Evolutionary conservation across 2,888 invertebrate genomes (phyloP).

Genomic region (Pheosia gnoma): DNA sequence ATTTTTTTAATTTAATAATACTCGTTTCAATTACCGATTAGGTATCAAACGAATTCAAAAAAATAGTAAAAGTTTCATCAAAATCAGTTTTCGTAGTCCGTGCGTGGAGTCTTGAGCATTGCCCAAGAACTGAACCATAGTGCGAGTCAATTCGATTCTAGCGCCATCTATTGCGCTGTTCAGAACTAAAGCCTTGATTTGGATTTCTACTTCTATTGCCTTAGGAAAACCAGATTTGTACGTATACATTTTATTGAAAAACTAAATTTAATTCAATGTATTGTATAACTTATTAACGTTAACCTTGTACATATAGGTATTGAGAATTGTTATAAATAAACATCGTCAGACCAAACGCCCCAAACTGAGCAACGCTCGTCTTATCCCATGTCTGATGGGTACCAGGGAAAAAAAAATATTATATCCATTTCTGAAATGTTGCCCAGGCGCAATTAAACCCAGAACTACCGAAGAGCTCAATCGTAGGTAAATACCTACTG

Average conservation of each 20-base stretch:
- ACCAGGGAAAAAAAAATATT: too few relatives aligned
- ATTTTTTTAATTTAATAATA: too few relatives aligned
- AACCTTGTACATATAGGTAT: background rate
- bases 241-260: background rate
- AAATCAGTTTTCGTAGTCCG: background rate
- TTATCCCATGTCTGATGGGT: too few relatives aligned
- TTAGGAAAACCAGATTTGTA: background rate
- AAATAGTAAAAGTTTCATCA: conserved; percentile 4
- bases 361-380: too few relatives aligned
- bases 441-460: too few relatives aligned
- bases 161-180: conserved; percentile 12
- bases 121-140: conserved; percentile 9
- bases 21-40: background rate
- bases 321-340: too few relatives aligned
- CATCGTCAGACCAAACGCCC: too few relatives aligned
- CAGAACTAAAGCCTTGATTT: background rate
- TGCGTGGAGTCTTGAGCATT: background rate
- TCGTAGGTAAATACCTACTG: too few relatives aligned
- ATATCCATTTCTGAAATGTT: too few relatives aligned
- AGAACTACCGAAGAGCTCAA: too few relatives aligned
- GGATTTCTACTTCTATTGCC: background rate
- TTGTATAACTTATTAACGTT: background rate
- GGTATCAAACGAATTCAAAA: background rate
- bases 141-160: conserved; percentile 10
- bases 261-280: background rate